Evolutionary conservation across 2,113 vertebrate genomes (phyloP).

Genomic region (Neolamprologus modestus): DNA sequence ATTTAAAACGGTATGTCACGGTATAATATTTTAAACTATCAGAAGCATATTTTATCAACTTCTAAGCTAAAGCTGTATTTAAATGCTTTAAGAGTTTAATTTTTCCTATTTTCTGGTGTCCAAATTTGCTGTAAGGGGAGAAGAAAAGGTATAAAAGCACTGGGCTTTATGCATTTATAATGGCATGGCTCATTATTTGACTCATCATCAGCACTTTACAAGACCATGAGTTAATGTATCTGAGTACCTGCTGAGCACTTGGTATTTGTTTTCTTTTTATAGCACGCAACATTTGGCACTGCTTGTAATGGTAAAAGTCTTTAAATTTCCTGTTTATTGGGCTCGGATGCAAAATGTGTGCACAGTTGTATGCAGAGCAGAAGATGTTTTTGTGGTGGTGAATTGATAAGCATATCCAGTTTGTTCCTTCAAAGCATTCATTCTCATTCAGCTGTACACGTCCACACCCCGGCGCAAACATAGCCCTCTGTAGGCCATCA

Average conservation of each 20-base stretch:
- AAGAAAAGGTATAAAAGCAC: background rate
- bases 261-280: background rate
- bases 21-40: background rate
- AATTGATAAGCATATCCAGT: constrained; percentile 4
- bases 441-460: constrained; percentile 15
- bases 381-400: background rate
- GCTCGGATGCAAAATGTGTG: background rate
- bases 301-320: background rate
- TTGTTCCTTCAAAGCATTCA: background rate
- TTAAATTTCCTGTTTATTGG: background rate
- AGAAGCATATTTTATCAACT: background rate
- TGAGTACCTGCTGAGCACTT: background rate
- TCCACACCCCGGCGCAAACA: constrained; percentile 34
- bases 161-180: background rate
- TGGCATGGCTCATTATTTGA: background rate
- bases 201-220: background rate
- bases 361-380: background rate
- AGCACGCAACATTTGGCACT: background rate
- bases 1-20: background rate
- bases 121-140: background rate
- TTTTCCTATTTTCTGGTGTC: background rate
- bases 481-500: constrained; percentile 9
- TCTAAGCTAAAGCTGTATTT: background rate
- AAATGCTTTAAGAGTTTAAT: background rate
- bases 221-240: background rate